phyloP scores from a whole-genome alignment of 2,113 vertebrate species.

The Oryzias woworae region DNA sequence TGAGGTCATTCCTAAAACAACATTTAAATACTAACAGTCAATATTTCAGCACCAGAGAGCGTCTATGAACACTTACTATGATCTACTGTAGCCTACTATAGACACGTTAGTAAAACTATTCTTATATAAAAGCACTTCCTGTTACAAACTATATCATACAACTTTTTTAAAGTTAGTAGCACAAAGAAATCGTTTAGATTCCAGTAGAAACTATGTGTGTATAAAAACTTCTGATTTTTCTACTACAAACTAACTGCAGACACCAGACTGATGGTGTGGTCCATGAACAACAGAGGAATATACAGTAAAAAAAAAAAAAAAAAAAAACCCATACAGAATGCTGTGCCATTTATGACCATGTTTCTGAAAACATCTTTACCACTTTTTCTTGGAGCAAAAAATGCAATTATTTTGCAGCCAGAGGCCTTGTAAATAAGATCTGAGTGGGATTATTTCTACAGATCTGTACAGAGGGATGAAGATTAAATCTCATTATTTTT shows the following conservation, averaged over 20 bases:
- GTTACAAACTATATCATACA: conserved; percentile 72
- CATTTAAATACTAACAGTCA: conserved; percentile 22
- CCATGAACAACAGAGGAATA: conserved; percentile 25
- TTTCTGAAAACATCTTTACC: conserved; percentile 32
- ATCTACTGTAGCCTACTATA: conserved; percentile 73
- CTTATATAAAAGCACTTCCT: conserved; percentile 81
- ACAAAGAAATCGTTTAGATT: conserved; percentile 81
- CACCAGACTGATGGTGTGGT: conserved; percentile 19
- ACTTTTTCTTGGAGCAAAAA: conserved; percentile 55
- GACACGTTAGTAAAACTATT: conserved; percentile 74
- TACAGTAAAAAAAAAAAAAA: conserved; percentile 40
- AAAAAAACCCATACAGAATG: conserved; percentile 10
- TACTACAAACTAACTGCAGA: conserved; percentile 52
- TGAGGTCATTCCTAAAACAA: conserved; percentile 13
- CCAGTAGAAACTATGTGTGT: conserved; percentile 83
- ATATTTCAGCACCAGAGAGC: conserved; percentile 71
- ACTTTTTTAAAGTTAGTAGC: conserved; percentile 75
- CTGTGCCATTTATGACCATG: conserved; percentile 39
- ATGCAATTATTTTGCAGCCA: conserved; percentile 58
- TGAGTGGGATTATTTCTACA: conserved; percentile 78
- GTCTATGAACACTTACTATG: conserved; percentile 63
- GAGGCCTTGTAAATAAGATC: conserved; percentile 81
- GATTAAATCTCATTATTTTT: conserved; percentile 53
- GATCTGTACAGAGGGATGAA: conserved; percentile 73
- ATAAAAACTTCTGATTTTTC: conserved; percentile 78